A percentile compares a stretch with the other conserved stretches of the same genome.
These are phyloP conservation scores for Drosophila gaucha DNA, from an alignment of 2,888 invertebrate species.

Conservation along the genomic window DNA sequence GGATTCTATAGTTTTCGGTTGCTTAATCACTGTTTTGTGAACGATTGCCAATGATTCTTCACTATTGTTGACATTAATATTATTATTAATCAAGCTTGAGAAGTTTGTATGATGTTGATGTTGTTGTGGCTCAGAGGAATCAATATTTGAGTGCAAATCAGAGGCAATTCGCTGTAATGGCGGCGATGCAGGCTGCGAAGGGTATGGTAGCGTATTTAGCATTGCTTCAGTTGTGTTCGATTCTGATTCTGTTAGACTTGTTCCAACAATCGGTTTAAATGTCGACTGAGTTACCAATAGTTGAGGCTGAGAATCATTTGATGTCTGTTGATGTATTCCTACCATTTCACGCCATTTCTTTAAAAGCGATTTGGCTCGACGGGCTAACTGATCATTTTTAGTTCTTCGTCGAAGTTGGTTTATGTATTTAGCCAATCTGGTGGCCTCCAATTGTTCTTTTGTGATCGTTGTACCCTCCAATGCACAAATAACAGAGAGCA, in stretches of 20 bases:
- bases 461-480: slow-evolving; percentile 92
- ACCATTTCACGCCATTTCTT: slow-evolving; percentile 97
- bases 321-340: slow-evolving; percentile 85
- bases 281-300: slow-evolving; percentile 24
- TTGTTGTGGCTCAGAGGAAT: slow-evolving; percentile 24
- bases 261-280: slow-evolving; percentile 10
- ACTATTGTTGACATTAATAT: slow-evolving; percentile 27
- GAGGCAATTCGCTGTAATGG: slow-evolving; percentile 22
- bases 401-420: slow-evolving; percentile 96
- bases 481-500: slow-evolving; percentile 96
- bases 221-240: slow-evolving; percentile 7
- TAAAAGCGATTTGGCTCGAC: slow-evolving; percentile 95
- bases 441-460: slow-evolving; percentile 88
- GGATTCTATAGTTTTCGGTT: slow-evolving; percentile 10
- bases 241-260: slow-evolving; percentile 20
- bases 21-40: slow-evolving; percentile 16
- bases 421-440: slow-evolving; percentile 96
- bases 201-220: slow-evolving; percentile 7
- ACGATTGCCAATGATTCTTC: slow-evolving; percentile 23
- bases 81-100: slow-evolving; percentile 43
- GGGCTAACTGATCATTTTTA: slow-evolving; percentile 92
- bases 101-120: slow-evolving; percentile 35
- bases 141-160: slow-evolving; percentile 33
- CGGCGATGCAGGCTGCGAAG: slow-evolving; percentile 17
- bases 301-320: slow-evolving; percentile 52